Conservation (phyloP, 2,113 vertebrate genomes). For the Phrynosoma blainvillii region DNA sequence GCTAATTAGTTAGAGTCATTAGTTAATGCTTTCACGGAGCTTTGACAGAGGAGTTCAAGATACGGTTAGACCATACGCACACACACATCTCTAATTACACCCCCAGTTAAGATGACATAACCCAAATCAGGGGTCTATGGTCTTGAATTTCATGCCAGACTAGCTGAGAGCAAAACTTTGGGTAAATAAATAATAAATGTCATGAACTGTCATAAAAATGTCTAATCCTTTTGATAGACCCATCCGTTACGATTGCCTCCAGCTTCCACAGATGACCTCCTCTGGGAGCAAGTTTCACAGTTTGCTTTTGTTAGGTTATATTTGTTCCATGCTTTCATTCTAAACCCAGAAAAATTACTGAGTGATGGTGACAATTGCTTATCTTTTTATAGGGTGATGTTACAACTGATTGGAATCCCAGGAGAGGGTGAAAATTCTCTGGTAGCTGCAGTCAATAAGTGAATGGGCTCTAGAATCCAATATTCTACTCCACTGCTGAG, state of each 20-base stretch:
- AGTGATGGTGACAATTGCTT: background rate
- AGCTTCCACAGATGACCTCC: slow-evolving; percentile 9
- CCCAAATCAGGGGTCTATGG: background rate
- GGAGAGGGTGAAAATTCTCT: background rate
- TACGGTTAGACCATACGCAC: background rate
- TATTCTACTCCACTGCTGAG: background rate
- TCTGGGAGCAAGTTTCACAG: slow-evolving; percentile 8
- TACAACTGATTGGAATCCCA: background rate
- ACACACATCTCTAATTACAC: background rate
- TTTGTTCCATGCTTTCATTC: slow-evolving; percentile 20
- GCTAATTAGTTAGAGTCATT: slow-evolving; percentile 34
- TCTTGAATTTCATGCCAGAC: background rate
- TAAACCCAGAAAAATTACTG: slow-evolving; percentile 13
- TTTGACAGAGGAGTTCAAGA: slow-evolving; percentile 8
- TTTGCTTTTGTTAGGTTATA: slow-evolving; percentile 1
- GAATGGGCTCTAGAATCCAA: background rate
- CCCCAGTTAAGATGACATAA: background rate
- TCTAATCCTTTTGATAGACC: slow-evolving; percentile 19
- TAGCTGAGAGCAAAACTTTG: slow-evolving; percentile 10
- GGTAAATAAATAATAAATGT: slow-evolving; percentile 27
- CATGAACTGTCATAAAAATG: slow-evolving; percentile 31
- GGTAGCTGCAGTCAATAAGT: background rate
- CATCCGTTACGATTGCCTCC: background rate
- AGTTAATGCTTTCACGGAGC: slow-evolving; percentile 13
- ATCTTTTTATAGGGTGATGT: slow-evolving; percentile 2